These are phyloP conservation scores for Nesoenas mayeri DNA, from an alignment of 2,113 vertebrate species.

Conservation along the genomic window DNA sequence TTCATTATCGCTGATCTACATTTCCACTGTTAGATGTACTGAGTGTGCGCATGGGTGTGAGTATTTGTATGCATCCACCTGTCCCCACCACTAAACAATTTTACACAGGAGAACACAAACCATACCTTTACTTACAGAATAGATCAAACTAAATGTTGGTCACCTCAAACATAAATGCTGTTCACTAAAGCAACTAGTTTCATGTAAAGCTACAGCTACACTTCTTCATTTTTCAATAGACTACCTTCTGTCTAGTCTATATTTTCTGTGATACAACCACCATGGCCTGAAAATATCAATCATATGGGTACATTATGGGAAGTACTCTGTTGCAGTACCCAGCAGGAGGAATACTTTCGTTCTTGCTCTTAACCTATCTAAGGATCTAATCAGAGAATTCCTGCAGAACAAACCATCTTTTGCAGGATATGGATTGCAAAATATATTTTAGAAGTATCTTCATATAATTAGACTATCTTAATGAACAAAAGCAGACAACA, in stretches of 20 bases:
- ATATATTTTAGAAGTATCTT: neutral
- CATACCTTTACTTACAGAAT: neutral
- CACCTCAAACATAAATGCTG: neutral
- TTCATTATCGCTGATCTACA: neutral
- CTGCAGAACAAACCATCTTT: neutral
- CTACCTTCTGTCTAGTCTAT: neutral
- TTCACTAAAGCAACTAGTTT: neutral
- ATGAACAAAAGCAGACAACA: neutral
- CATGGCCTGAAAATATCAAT: neutral
- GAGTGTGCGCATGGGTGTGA: neutral
- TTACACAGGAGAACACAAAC: neutral
- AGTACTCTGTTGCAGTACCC: neutral
- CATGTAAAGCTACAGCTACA: neutral
- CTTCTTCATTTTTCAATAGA: neutral
- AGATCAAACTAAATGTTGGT: neutral
- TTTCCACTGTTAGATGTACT: neutral
- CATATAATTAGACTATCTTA: neutral
- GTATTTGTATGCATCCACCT: rapidly evolving
- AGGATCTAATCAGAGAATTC: neutral
- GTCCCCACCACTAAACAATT: rapidly evolving
- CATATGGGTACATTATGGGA: neutral
- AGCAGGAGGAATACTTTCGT: neutral
- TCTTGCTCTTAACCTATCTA: neutral
- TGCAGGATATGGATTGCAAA: neutral
- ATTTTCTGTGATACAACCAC: neutral